A percentile compares a stretch with the other conserved stretches of the same genome.
Evolutionary conservation across 2,888 invertebrate genomes (phyloP).

Genomic region (Syrphus vitripennis): DNA sequence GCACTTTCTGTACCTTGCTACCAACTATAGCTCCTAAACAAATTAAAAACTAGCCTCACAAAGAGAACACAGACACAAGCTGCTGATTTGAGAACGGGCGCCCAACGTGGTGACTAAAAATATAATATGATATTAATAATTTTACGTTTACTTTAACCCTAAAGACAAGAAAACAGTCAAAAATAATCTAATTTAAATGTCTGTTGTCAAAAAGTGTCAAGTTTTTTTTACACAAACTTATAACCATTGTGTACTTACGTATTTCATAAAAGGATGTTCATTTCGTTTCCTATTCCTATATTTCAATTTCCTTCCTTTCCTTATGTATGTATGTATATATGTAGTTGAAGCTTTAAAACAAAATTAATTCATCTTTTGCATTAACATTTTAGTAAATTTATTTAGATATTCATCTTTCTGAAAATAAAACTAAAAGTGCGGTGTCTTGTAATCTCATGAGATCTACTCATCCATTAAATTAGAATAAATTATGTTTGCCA

Average conservation of each 20-base stretch:
- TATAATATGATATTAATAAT: not conserved
- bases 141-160: not conserved
- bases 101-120: not conserved
- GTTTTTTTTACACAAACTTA: conserved; percentile 35
- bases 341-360: conserved; percentile 1
- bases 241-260: not conserved
- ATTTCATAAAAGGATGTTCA: not conserved
- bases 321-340: not conserved
- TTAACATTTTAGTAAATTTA: conserved; percentile 49
- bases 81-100: not conserved
- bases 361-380: conserved; percentile 26
- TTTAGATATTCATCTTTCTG: conserved; percentile 56
- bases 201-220: conserved; percentile 46
- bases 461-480: conserved; percentile 68
- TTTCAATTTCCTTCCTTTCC: not conserved
- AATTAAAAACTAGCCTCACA: no score
- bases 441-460: conserved; percentile 49
- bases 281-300: not conserved
- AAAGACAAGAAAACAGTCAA: not conserved
- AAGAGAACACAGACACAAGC: no score
- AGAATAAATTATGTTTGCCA: conserved; percentile 65
- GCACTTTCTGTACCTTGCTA: no score
- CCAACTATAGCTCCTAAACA: no score
- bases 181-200: conserved; percentile 44
- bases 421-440: not conserved